Evolutionary conservation across 2,113 vertebrate species (phyloP), one percentile per base, ranked within the genome.

Genomic region (Platycercus adscitus): DNA sequence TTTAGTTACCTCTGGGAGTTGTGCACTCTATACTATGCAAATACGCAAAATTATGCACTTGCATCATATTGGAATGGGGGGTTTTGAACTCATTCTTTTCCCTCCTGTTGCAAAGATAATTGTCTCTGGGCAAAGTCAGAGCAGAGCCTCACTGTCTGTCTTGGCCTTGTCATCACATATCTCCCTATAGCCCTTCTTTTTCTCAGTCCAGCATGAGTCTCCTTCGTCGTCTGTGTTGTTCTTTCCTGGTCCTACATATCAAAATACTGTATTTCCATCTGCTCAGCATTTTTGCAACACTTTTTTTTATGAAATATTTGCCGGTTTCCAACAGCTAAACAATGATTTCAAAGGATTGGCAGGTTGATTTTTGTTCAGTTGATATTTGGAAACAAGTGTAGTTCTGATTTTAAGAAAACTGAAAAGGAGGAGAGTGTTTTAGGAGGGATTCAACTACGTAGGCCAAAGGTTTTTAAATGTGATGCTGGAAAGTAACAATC

Each of bases 131-230:
- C 21, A 35, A n/a, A 70, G 68, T 49, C 46, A 25, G 29, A 88
- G 20, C 47, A 79, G 55, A 81, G 11, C 29, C 28, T 78, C 28
- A 8, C 26, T 66, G 23, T 50, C 26, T 66, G 23, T 50, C 53
- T 63, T 3, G 5, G 41, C 50, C 39, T n/a, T 1, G 2, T 82
- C 56, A 47, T 35, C 3, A 1, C 3, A 0, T 37, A 11, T 46
- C 33, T 88, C 33, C 33, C 23, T 86, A 6, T 41, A 78, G 37
- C 28, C 33, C 39, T 82, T 61, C 66, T 75, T 78, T 81, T 56
- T 52, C 35, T 64, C 31, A 47, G n/a, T n/a, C 46, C 55, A 31
- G 20, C 47, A 29, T 58, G 28, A 31, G 35, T 61, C 41, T 93
- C n/a, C 37, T 82, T 14, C 31, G 9, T 75, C 26, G 33, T 56